Evolutionary conservation across 2,113 vertebrate genomes (phyloP).

Genomic region (Euleptes europaea): DNA sequence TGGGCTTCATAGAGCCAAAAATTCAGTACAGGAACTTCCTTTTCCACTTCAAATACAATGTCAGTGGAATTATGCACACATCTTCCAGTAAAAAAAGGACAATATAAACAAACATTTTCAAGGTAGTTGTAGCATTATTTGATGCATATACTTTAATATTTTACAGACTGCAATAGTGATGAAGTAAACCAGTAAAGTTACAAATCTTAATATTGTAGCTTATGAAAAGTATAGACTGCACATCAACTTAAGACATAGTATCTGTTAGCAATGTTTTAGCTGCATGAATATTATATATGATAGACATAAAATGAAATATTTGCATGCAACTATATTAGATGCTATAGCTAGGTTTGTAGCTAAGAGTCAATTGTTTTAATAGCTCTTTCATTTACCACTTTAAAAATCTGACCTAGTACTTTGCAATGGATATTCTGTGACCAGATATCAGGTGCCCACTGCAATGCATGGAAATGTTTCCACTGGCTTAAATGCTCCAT

Average conservation of each 20-base stretch:
- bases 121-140: background rate
- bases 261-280: background rate
- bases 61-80: too few species aligned
- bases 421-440: too few species aligned
- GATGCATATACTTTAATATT: background rate
- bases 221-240: background rate
- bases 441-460: background rate
- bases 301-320: background rate
- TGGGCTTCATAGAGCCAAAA: too few species aligned
- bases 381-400: too few species aligned
- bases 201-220: background rate
- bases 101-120: too few species aligned
- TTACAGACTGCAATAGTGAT: background rate
- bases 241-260: background rate
- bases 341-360: too few species aligned
- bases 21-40: too few species aligned
- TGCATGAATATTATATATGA: background rate
- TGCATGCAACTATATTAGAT: too few species aligned
- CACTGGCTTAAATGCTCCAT: background rate
- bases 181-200: background rate
- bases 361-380: too few species aligned
- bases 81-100: too few species aligned
- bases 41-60: too few species aligned
- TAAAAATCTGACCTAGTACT: too few species aligned
- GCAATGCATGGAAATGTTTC: background rate